Conservation (phyloP, 2,797 vertebrate genomes). For the Melanotaenia nigrans region DNA sequence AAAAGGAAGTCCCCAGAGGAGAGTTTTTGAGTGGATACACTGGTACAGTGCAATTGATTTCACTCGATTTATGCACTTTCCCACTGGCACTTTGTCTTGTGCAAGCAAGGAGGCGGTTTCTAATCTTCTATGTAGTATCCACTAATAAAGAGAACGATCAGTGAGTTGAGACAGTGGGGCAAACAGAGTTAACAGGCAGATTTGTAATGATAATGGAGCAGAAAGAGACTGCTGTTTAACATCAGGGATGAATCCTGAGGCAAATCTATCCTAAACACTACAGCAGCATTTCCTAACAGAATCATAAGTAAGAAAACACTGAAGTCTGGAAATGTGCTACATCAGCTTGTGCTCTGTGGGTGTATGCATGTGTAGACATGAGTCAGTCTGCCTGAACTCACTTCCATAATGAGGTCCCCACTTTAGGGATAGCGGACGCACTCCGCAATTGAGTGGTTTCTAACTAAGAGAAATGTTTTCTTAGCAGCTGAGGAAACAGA, state of each 20-base stretch:
- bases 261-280: constrained; percentile 57
- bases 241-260: constrained; percentile 66
- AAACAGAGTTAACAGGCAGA: constrained; percentile 81
- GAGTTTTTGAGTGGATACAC: constrained; percentile 85
- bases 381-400: constrained; percentile 54
- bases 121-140: constrained; percentile 83
- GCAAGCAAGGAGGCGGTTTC: constrained; percentile 75
- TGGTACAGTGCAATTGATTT: constrained; percentile 86
- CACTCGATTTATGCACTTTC: constrained; percentile 85
- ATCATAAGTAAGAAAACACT: constrained; percentile 20
- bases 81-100: constrained; percentile 77
- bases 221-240: constrained; percentile 72
- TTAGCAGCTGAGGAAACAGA: constrained; percentile 92
- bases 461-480: constrained; percentile 86
- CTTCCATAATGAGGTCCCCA: constrained; percentile 66
- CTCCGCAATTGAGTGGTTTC: constrained; percentile 78
- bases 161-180: constrained; percentile 77
- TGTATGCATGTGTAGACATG: constrained; percentile 30
- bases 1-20: constrained; percentile 86
- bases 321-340: constrained; percentile 55
- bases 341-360: constrained; percentile 31
- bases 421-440: constrained; percentile 63
- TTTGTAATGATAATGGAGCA: constrained; percentile 81
- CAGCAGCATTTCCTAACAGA: constrained; percentile 28
- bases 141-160: constrained; percentile 84